Evolutionary conservation across 2,113 vertebrate species (phyloP).

Genomic region (Hippocampus barbouri): DNA sequence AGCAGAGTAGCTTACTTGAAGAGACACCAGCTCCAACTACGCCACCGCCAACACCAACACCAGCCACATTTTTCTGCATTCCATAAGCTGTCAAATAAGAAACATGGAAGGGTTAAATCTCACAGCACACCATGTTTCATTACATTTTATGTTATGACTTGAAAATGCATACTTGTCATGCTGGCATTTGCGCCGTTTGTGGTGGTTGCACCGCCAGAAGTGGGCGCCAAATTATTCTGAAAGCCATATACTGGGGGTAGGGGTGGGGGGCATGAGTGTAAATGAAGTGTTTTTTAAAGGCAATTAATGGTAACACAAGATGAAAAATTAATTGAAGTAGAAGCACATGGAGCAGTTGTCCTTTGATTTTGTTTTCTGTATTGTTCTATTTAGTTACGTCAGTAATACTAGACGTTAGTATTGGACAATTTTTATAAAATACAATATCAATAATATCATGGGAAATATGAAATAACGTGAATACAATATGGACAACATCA

Average conservation of each 20-base stretch:
- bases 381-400: no score
- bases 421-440: no score
- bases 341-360: no score
- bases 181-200: conserved; percentile 7
- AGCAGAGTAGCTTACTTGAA: conserved; percentile 30
- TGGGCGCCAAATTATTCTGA: conserved; percentile 66
- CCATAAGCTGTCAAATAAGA: conserved; percentile 55
- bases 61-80: conserved; percentile 63
- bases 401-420: no score
- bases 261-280: background rate
- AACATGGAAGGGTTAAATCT: conserved; percentile 2
- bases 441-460: no score
- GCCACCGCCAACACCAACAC: conserved; percentile 19
- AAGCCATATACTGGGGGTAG: conserved; percentile 67
- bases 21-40: conserved; percentile 39
- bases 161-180: conserved; percentile 37
- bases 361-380: no score
- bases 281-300: no score
- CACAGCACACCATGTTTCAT: background rate
- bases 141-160: background rate
- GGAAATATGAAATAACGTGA: no score
- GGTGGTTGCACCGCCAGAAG: conserved; percentile 32
- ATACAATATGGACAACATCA: background rate
- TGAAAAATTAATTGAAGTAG: background rate
- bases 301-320: background rate